These are phyloP conservation scores for Cynopterus sphinx DNA, from an alignment of 2,797 vertebrate genomes.

Conservation along the genomic window DNA sequence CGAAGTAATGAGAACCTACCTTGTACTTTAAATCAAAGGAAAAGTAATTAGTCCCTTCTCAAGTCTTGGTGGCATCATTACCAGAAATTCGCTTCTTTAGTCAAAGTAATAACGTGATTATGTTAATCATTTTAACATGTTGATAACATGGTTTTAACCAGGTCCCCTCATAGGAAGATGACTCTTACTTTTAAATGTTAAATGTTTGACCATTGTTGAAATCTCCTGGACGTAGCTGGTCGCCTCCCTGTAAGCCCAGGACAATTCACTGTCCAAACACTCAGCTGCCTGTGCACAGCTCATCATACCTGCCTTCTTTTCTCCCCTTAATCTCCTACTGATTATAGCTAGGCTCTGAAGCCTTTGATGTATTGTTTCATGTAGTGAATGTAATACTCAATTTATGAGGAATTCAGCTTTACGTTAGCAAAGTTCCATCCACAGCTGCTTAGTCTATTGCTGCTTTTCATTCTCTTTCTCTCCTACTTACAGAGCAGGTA, in stretches of 20 bases:
- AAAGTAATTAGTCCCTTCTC: constrained; percentile 13
- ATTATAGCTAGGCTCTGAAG: not conserved
- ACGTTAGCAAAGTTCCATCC: not conserved
- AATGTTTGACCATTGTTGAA: not conserved
- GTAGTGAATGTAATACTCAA: not conserved
- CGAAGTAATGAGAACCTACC: not conserved
- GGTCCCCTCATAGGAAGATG: not conserved
- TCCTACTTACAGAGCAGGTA: constrained; percentile 92
- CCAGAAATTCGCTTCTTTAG: constrained; percentile 2
- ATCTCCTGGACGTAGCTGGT: not conserved
- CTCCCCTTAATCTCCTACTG: not conserved
- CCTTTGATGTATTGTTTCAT: not conserved
- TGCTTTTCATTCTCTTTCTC: not conserved
- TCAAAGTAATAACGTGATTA: not conserved
- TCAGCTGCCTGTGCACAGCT: not conserved
- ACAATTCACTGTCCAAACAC: not conserved
- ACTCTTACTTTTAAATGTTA: not conserved
- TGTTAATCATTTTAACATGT: not conserved
- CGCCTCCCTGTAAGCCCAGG: not conserved
- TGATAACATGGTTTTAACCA: not conserved
- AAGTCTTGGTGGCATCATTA: not conserved
- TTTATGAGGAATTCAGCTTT: not conserved
- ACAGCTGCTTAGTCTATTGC: not conserved
- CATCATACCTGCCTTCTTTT: not conserved
- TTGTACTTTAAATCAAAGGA: constrained; percentile 46